These are phyloP conservation scores for Andrena fulva DNA, from an alignment of 2,888 invertebrate genomes.

Conservation along the genomic window DNA sequence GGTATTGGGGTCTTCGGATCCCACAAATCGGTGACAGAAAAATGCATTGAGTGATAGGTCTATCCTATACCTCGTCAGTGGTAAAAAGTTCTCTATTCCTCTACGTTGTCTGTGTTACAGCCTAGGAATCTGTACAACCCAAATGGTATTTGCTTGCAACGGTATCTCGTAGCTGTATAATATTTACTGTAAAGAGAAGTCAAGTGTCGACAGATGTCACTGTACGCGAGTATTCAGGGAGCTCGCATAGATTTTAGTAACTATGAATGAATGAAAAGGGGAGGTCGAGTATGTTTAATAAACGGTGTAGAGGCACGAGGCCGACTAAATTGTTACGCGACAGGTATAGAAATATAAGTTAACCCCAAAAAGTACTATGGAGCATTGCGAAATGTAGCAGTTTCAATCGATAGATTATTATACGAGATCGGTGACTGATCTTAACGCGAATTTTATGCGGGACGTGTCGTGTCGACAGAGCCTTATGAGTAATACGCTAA, in stretches of 20 bases:
- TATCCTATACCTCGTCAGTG: too few species aligned
- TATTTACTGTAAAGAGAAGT: background rate
- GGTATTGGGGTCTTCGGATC: too few species aligned
- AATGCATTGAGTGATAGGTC: too few species aligned
- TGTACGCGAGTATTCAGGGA: background rate
- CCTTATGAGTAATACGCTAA: conserved; percentile 43
- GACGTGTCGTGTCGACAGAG: conserved; percentile 14
- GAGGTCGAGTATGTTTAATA: background rate
- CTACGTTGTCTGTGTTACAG: too few species aligned
- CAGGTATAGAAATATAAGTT: too few species aligned
- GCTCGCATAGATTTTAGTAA: background rate
- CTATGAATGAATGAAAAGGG: background rate
- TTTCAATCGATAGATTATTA: conserved; percentile 1
- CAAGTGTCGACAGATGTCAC: background rate
- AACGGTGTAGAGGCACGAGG: background rate
- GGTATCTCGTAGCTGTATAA: background rate
- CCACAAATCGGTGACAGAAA: too few species aligned
- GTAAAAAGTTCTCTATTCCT: too few species aligned
- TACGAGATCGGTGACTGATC: background rate
- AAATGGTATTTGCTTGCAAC: background rate
- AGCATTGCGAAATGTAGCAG: too few species aligned
- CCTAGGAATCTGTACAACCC: too few species aligned
- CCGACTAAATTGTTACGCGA: too few species aligned
- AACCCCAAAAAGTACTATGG: too few species aligned
- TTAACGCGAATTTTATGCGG: conserved; percentile 11